Evolutionary conservation across 2,113 vertebrate species (phyloP).

Genomic region (Dermatemys mawii): DNA sequence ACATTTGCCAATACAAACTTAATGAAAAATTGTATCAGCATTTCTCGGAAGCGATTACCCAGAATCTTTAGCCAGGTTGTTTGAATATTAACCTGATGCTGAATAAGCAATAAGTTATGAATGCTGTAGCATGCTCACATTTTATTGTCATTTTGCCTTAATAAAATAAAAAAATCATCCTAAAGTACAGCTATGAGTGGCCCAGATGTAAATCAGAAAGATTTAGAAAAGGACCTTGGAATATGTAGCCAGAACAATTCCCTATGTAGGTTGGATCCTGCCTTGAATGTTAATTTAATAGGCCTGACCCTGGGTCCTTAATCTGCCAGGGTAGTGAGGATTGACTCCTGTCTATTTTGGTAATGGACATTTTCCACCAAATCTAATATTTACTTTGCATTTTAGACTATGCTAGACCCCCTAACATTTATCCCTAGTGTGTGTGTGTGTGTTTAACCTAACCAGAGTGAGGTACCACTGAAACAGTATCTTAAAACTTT

Average conservation of each 20-base stretch:
- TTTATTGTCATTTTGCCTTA: background rate
- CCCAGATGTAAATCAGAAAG: background rate
- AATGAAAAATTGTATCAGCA: slow-evolving; percentile 33
- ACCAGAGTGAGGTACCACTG: background rate
- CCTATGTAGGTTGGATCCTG: background rate
- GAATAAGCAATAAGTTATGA: background rate
- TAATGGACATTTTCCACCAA: background rate
- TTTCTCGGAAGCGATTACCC: background rate
- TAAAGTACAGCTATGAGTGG: background rate
- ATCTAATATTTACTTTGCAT: background rate
- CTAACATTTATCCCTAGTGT: background rate
- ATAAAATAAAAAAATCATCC: background rate
- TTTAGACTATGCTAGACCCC: background rate
- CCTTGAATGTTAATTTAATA: background rate
- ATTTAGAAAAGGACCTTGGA: background rate
- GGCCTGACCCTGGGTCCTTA: slow-evolving; percentile 20
- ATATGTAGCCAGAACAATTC: background rate
- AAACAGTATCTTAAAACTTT: background rate
- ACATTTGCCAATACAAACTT: slow-evolving; percentile 28
- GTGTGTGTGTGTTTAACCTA: background rate
- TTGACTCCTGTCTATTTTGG: background rate
- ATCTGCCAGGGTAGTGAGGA: slow-evolving; percentile 28
- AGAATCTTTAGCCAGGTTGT: background rate
- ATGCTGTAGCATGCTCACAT: background rate
- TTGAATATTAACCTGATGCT: background rate